Percentiles rank a stretch among this genome's conserved stretches.
phyloP scores from a whole-genome alignment of 2,797 vertebrate genomes.

The Apodemus agrarius region DNA sequence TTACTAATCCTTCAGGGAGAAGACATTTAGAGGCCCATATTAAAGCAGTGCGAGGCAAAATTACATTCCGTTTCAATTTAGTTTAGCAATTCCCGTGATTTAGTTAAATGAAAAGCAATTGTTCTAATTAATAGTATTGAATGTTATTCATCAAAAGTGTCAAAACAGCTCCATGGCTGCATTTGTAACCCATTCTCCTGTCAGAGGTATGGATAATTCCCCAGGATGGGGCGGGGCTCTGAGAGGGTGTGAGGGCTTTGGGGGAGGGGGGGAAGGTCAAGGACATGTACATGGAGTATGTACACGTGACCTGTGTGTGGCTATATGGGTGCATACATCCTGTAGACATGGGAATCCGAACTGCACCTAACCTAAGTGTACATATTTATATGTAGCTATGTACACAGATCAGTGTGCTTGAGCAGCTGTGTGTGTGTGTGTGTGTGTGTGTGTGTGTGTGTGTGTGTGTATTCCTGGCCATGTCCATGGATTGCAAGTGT shows the following conservation, averaged over 20 bases:
- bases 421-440: neutral
- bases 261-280: neutral
- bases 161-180: constrained; percentile 90
- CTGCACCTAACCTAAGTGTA: neutral
- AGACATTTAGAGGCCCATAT: constrained; percentile 92
- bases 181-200: constrained; percentile 91
- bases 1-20: constrained; percentile 92
- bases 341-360: neutral
- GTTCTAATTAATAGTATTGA: constrained; percentile 96
- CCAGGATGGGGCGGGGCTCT: constrained; percentile 78
- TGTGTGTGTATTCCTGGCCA: neutral
- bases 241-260: constrained; percentile 57
- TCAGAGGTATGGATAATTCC: constrained; percentile 89
- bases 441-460: neutral
- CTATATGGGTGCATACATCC: neutral
- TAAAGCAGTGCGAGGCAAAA: constrained; percentile 90
- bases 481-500: neutral
- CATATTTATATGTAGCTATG: neutral
- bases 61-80: constrained; percentile 92
- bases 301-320: neutral
- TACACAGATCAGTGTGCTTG: neutral
- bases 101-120: constrained; percentile 94
- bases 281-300: neutral
- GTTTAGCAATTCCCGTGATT: constrained; percentile 92
- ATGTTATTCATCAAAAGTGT: constrained; percentile 94